These are phyloP conservation scores for Dolichotis patagonum DNA, from an alignment of 2,113 vertebrate species.

Conservation along the genomic window DNA sequence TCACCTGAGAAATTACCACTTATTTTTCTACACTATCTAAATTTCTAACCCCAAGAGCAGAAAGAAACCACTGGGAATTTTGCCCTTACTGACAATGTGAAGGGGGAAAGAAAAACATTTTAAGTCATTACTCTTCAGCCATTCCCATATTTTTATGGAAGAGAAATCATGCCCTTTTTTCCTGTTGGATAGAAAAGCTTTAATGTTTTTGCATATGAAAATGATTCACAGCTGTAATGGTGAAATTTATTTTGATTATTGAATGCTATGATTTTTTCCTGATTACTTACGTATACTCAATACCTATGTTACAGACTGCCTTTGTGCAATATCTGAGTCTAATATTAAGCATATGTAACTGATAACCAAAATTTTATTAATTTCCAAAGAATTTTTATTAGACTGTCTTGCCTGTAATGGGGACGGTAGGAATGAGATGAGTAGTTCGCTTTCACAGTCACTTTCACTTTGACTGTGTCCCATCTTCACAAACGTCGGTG, in stretches of 20 bases:
- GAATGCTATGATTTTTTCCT: not conserved
- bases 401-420: not conserved
- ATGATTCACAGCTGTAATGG: not conserved
- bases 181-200: not conserved
- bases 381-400: not conserved
- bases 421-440: not conserved
- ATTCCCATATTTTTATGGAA: not conserved
- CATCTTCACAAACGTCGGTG: not conserved
- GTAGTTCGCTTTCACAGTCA: not conserved
- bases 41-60: not conserved
- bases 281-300: not conserved
- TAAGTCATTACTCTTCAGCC: not conserved
- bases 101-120: not conserved
- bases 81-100: not conserved
- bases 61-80: not conserved
- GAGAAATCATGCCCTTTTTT: not conserved
- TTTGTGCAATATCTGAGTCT: not conserved
- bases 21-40: not conserved
- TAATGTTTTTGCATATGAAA: slow-evolving; percentile 8
- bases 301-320: not conserved
- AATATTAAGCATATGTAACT: not conserved
- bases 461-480: not conserved
- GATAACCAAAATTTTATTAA: not conserved
- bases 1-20: not conserved
- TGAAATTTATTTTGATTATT: slow-evolving; percentile 3